Base-by-base conservation (phyloP, 2,888 invertebrate genomes). In the Nomada lathburiana region DNA sequence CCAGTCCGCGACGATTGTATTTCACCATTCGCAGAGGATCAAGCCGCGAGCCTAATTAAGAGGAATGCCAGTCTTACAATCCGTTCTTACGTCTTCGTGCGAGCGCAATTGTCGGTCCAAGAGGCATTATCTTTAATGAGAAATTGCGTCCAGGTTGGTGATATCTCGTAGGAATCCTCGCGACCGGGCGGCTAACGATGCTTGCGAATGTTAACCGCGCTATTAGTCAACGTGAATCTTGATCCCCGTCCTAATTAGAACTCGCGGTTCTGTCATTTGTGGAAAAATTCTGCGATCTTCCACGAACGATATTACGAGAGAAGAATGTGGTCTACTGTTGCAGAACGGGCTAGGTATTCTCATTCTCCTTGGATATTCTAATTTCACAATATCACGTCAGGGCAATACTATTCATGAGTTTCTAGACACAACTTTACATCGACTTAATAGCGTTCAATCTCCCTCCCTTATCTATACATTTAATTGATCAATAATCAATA, bases 101-200 rank as follows among this genome's bases (percentile, higher is more conserved):
- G 69, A 67, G 63, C 55, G 81, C 77, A 65, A 59, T 77, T 65
- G 79, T 82, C 82, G 81, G 81, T 59, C 68, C 71, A 42, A 36
- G 44, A 55, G 83, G 85, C 82, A 87, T 87, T 87, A 87, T 87
- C 83, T 87, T 87, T 87, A 87, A 87, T 82, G 87, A 87, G 87
- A 83, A 87, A 87, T 87, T 87, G 85, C 87, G 69, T 77, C 52
- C 72, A 44, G 79, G 7, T 42, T 26, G 57, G 44, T 63, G 53
- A 44, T 64, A 72, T 50, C 55, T 20, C 50, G 50, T 44, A 47
- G 77, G 81, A 83, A 81, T 83, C 82, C 63, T 53, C 59, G 20
- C 44, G 47, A 55, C 55, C 36, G 62, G 62, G 23, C 69, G n/a
- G 67, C 62, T 77, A 81, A 83, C 76, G 67, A 83, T 57, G 62